These are phyloP conservation scores for Gallinago nigripennis DNA, from an alignment of 2,797 vertebrate genomes.

Conservation along the genomic window DNA sequence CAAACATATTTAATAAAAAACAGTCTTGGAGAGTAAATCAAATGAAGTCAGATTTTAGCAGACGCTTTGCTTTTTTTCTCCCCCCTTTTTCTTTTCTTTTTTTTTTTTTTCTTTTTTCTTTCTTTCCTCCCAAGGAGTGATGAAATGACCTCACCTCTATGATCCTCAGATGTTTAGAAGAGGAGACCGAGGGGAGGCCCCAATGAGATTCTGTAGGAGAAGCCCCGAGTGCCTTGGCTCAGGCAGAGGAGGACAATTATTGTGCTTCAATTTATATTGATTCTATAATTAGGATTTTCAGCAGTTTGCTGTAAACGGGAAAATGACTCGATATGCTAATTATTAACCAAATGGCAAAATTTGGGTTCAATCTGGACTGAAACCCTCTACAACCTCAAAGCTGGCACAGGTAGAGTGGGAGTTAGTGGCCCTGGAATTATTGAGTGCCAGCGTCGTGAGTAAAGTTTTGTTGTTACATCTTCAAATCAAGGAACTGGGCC, in stretches of 20 bases:
- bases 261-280: conserved; percentile 58
- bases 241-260: conserved; percentile 53
- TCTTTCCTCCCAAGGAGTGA: conserved; percentile 12
- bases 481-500: neutral
- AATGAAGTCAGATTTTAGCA: conserved; percentile 80
- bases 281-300: conserved; percentile 62
- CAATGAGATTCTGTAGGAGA: conserved; percentile 57
- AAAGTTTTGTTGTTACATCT: neutral
- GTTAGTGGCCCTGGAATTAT: neutral
- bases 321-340: conserved; percentile 32
- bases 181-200: conserved; percentile 12
- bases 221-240: conserved; percentile 56
- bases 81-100: neutral
- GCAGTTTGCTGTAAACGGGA: conserved; percentile 10
- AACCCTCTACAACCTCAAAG: neutral
- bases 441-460: neutral
- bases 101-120: neutral
- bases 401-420: neutral
- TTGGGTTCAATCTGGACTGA: neutral
- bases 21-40: conserved; percentile 81
- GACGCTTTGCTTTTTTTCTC: conserved; percentile 34
- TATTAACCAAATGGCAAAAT: neutral
- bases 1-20: conserved; percentile 86
- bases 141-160: conserved; percentile 73
- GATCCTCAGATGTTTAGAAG: conserved; percentile 58